Evolutionary conservation across 2,888 invertebrate genomes (phyloP).

Genomic region (Pollenia angustigena): DNA sequence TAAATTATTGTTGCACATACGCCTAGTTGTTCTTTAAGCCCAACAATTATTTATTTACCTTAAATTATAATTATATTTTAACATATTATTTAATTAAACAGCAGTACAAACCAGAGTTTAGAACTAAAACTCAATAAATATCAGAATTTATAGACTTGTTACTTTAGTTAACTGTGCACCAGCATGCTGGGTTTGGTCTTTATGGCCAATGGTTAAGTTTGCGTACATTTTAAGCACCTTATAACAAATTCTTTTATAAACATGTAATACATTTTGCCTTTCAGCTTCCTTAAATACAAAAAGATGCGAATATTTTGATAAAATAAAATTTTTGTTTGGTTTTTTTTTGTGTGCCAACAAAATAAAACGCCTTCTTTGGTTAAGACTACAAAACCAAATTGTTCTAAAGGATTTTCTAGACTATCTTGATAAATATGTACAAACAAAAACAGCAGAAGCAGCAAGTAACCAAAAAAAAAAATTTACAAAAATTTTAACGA

Average conservation of each 20-base stretch:
- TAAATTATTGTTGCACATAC: constrained; percentile 13
- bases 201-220: constrained; percentile 49
- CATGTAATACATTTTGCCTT: constrained; percentile 71
- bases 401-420: constrained; percentile 74
- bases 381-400: constrained; percentile 50
- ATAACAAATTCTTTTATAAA: constrained; percentile 73
- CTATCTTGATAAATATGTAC: constrained; percentile 73
- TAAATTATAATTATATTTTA: constrained; percentile 49
- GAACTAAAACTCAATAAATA: constrained; percentile 24
- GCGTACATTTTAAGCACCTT: constrained; percentile 68
- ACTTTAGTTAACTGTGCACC: constrained; percentile 66
- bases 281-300: constrained; percentile 72
- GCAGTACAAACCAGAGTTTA: background rate
- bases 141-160: constrained; percentile 72
- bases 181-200: constrained; percentile 68
- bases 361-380: constrained; percentile 65
- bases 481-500: constrained; percentile 58
- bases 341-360: constrained; percentile 4
- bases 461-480: constrained; percentile 13
- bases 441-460: constrained; percentile 17
- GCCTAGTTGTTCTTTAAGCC: background rate
- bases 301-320: constrained; percentile 76
- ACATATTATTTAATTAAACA: constrained; percentile 55
- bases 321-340: constrained; percentile 49
- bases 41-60: constrained; percentile 4